Evolutionary conservation across 2,113 vertebrate species (phyloP), one percentile per base, ranked within the genome.

Genomic region (Picathartes gymnocephalus): DNA sequence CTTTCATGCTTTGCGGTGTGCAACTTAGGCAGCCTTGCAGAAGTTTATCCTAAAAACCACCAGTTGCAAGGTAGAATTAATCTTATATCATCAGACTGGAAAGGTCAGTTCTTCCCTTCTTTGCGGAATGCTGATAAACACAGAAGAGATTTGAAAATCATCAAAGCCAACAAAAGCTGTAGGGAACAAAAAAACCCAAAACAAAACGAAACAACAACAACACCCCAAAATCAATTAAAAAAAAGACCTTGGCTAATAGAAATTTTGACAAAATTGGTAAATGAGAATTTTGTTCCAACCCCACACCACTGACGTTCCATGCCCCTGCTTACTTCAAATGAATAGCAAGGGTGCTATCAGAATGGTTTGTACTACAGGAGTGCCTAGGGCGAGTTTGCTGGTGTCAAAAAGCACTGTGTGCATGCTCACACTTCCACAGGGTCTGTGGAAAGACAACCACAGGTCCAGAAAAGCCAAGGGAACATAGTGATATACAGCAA

Each of bases 41-140:
- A 96, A 89, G 47, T 81, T 88, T 94, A 94, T 82, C 90, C 94
- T 93, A 77, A 93, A 97, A 85, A 10, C 6, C 45, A 79, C 85
- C 74, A 73, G 71, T 42, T 92, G 56, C 44, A 68, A 70, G 31
- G 83, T 93, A 89, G 47, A 94, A 47, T 50, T 86, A 85, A 68
- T 85, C 68, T 96, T 92, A 65, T 9, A 61, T 54, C 50, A 61
- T 39, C 30, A 81, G 57, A 51, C n/a, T 81, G 68, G 39, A 95
- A 97, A 73, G 79, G 42, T 72, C 33, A 72, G 64, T 86, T 91
- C 39, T 76, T 78, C 18, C 37, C 12, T 51, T 88, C 70, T 44
- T 71, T 95, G 39, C 6, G 5, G 86, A 92, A 87, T 87, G 48
- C 31, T 81, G 21, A 37, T 60, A 91, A 81, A 77, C 60, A 35